These are phyloP conservation scores for Hetaerina titia DNA, from an alignment of 2,888 invertebrate genomes.

Conservation along the genomic window DNA sequence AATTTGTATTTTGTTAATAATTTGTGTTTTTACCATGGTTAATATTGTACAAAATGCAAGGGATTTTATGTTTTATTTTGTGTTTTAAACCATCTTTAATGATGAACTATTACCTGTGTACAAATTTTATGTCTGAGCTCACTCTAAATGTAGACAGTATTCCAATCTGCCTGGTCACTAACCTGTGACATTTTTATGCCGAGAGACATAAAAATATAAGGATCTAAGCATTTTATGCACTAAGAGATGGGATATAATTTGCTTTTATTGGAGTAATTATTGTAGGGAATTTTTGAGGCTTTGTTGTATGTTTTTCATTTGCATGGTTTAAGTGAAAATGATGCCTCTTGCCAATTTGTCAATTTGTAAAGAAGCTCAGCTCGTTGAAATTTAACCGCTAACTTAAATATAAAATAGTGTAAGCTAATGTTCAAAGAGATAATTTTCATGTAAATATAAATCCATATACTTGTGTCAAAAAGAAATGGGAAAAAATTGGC, in stretches of 20 bases:
- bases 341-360: slow-evolving; percentile 42
- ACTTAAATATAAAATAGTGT: slow-evolving; percentile 60
- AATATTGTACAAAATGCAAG: slow-evolving; percentile 58
- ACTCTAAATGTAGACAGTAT: slow-evolving; percentile 80
- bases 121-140: slow-evolving; percentile 65
- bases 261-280: slow-evolving; percentile 37
- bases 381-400: slow-evolving; percentile 62
- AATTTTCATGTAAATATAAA: slow-evolving; percentile 67
- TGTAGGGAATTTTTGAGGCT: slow-evolving; percentile 53
- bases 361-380: slow-evolving; percentile 57
- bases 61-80: slow-evolving; percentile 50
- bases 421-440: slow-evolving; percentile 49
- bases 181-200: slow-evolving; percentile 69
- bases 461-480: slow-evolving; percentile 62
- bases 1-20: slow-evolving; percentile 47
- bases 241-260: slow-evolving; percentile 63
- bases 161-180: slow-evolving; percentile 81
- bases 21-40: slow-evolving; percentile 54
- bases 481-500: slow-evolving; percentile 57
- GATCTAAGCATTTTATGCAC: slow-evolving; percentile 30
- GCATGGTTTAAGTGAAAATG: slow-evolving; percentile 52
- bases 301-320: slow-evolving; percentile 47
- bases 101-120: slow-evolving; percentile 43
- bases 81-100: slow-evolving; percentile 61
- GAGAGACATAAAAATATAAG: slow-evolving; percentile 28